Conservation (phyloP, 2,888 invertebrate species). For the Chouioia cunea region DNA sequence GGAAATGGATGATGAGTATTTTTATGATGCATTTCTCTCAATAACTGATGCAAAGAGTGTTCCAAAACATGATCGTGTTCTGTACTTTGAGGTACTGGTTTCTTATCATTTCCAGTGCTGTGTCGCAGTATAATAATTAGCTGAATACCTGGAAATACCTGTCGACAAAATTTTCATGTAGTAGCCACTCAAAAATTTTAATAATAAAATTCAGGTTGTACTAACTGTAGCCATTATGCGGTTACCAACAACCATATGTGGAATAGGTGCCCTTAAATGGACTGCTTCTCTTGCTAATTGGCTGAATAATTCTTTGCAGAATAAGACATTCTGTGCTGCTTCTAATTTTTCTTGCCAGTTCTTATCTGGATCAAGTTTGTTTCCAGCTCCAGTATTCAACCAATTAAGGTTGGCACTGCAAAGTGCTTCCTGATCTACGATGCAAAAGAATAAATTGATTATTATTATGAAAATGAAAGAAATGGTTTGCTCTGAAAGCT, state of each 20-base stretch:
- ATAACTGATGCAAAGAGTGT: slow-evolving; percentile 93
- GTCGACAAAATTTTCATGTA: slow-evolving; percentile 49
- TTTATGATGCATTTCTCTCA: slow-evolving; percentile 91
- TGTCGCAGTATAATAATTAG: slow-evolving; percentile 92
- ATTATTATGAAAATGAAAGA: slow-evolving; percentile 4
- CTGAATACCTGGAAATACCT: slow-evolving; percentile 93
- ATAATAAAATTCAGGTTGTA: neutral
- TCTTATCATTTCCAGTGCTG: slow-evolving; percentile 77
- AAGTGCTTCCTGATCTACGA: slow-evolving; percentile 87
- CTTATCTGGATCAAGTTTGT: slow-evolving; percentile 79
- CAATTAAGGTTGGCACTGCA: slow-evolving; percentile 87
- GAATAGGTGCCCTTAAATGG: slow-evolving; percentile 91
- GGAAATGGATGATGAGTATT: slow-evolving; percentile 95
- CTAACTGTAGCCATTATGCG: slow-evolving; percentile 88
- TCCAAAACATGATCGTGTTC: slow-evolving; percentile 98
- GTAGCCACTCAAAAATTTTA: too few relatives aligned
- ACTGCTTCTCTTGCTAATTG: slow-evolving; percentile 95
- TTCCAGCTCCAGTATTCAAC: slow-evolving; percentile 78
- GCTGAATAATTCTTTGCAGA: slow-evolving; percentile 96
- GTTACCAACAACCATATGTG: slow-evolving; percentile 97
- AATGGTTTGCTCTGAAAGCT: slow-evolving; percentile 6
- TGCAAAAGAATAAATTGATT: neutral
- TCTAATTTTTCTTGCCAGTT: slow-evolving; percentile 98
- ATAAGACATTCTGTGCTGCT: slow-evolving; percentile 95
- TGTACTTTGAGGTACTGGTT: slow-evolving; percentile 71